phyloP scores from a whole-genome alignment of 2,888 invertebrate genomes.

The Sipha maydis region DNA sequence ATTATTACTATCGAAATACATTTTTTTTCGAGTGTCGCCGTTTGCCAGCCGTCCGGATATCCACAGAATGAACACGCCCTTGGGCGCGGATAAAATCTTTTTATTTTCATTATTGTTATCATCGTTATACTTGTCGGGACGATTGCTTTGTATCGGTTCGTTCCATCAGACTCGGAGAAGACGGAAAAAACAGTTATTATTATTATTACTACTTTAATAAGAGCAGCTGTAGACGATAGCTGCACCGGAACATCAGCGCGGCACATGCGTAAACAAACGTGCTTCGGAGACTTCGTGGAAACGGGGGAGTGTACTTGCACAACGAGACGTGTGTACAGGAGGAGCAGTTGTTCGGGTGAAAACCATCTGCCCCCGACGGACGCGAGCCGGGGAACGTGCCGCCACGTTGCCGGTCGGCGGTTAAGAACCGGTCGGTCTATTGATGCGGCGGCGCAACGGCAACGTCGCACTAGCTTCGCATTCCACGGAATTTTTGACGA shows the following conservation, averaged over 20 bases:
- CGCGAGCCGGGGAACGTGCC: slow-evolving; percentile 53
- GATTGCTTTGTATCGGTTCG: background rate
- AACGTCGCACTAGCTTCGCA: slow-evolving; percentile 39
- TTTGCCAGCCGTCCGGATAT: no score
- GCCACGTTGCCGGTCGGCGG: slow-evolving; percentile 38
- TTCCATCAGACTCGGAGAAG: background rate
- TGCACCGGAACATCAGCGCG: background rate
- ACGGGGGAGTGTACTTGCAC: slow-evolving; percentile 38
- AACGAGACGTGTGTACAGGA: background rate
- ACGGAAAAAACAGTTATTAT: background rate
- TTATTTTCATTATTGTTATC: no score
- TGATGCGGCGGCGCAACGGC: slow-evolving; percentile 28
- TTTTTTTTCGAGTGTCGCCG: no score
- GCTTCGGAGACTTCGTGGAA: background rate
- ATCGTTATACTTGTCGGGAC: background rate
- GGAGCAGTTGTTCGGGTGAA: slow-evolving; percentile 43
- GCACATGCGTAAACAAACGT: background rate
- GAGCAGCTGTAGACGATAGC: background rate
- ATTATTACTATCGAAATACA: no score
- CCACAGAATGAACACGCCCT: no score
- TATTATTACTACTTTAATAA: background rate
- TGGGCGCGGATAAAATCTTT: no score
- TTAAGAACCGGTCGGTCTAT: slow-evolving; percentile 21
- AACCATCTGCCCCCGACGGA: slow-evolving; percentile 46
- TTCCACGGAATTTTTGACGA: slow-evolving; percentile 42